These are phyloP conservation scores for Podilymbus podiceps DNA, from an alignment of 2,113 vertebrate species.

Conservation along the genomic window DNA sequence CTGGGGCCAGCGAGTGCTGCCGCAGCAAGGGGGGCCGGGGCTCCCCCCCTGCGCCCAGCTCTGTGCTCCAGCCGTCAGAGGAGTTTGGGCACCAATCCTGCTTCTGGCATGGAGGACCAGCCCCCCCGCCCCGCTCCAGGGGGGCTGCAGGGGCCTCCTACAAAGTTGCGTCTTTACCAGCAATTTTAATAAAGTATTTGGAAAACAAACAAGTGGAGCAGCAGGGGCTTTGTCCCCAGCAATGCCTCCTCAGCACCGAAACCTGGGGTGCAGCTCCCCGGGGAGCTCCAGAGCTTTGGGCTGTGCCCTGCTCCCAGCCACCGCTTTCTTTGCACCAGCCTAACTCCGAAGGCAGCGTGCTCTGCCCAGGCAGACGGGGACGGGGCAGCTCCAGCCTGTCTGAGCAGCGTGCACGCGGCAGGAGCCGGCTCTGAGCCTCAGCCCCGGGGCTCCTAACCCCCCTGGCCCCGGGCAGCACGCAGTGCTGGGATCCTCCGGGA, in stretches of 20 bases:
- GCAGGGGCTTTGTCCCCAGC: neutral
- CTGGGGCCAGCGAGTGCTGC: neutral
- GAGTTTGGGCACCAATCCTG: neutral
- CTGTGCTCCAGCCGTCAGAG: neutral
- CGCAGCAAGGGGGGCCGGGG: neutral
- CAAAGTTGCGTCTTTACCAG: neutral
- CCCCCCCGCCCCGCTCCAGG: neutral
- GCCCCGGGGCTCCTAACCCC: neutral
- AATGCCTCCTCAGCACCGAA: neutral
- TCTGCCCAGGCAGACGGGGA: neutral
- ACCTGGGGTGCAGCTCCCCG: neutral
- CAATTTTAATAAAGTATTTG: neutral
- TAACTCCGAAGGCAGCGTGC: neutral
- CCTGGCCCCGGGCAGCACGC: rapidly evolving
- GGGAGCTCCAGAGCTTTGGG: neutral
- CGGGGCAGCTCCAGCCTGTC: neutral
- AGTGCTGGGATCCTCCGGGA: neutral
- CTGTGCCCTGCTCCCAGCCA: neutral
- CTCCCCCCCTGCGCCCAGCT: neutral
- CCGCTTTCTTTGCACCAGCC: neutral
- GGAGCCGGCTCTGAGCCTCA: neutral
- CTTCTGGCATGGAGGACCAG: neutral
- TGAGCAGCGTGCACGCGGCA: neutral
- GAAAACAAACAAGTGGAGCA: neutral
- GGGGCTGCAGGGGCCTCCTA: neutral